These are phyloP conservation scores for Trichogramma dendrolimi DNA, from an alignment of 2,888 invertebrate genomes.

Conservation along the genomic window DNA sequence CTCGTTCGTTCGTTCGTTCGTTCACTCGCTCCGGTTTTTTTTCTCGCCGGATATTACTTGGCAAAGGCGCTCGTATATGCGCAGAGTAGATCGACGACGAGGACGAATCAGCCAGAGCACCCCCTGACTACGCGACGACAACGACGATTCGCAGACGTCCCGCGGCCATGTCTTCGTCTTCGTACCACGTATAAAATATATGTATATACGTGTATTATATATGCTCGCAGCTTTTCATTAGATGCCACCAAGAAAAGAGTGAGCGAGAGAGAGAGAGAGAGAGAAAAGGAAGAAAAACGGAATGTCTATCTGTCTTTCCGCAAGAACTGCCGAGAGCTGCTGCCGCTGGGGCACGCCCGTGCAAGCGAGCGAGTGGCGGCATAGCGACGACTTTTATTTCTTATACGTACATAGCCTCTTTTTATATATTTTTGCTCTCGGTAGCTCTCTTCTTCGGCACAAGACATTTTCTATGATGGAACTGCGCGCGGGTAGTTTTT, in stretches of 20 bases:
- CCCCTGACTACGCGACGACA: background rate
- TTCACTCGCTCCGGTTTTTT: background rate
- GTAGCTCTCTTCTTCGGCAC: too few relatives aligned
- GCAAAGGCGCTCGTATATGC: background rate
- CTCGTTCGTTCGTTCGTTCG: too few relatives aligned
- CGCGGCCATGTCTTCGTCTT: conserved; percentile 21
- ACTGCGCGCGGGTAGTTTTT: too few relatives aligned
- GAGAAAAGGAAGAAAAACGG: background rate
- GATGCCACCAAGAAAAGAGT: conserved; percentile 14
- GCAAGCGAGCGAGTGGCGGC: conserved; percentile 1
- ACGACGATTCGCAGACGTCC: background rate
- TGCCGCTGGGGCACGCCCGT: background rate
- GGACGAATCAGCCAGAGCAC: background rate
- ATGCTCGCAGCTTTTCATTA: conserved; percentile 27
- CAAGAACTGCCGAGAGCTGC: background rate
- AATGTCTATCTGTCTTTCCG: conserved; percentile 11
- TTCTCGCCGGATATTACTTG: conserved; percentile 14
- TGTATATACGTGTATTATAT: conserved; percentile 1
- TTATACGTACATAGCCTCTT: too few relatives aligned
- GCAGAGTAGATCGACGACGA: background rate
- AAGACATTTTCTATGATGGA: too few relatives aligned
- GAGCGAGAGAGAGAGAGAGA: background rate
- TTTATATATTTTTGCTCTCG: too few relatives aligned
- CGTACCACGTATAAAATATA: conserved; percentile 2
- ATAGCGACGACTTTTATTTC: conserved; percentile 24